These are phyloP conservation scores for Thumatha senex DNA, from an alignment of 2,888 invertebrate species.

Conservation along the genomic window DNA sequence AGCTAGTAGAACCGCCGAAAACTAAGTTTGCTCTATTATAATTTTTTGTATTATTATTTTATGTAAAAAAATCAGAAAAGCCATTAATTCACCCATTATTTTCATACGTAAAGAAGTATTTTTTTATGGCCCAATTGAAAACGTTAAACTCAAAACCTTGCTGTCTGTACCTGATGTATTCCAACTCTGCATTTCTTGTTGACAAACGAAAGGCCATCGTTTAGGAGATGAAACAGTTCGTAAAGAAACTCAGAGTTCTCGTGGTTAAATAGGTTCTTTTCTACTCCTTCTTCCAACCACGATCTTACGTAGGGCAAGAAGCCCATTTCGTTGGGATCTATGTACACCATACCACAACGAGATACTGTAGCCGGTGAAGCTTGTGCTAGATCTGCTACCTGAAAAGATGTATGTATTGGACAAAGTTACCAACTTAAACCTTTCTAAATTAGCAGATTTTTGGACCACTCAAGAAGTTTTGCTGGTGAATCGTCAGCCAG, in stretches of 20 bases:
- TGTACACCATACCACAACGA: conserved; percentile 94
- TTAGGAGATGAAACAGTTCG: conserved; percentile 87
- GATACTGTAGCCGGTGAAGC: conserved; percentile 96
- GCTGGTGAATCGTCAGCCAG: too few species aligned
- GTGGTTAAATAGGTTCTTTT: conserved; percentile 71
- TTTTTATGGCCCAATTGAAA: too few species aligned
- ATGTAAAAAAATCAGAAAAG: too few species aligned
- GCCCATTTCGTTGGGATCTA: conserved; percentile 92
- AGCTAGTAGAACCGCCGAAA: too few species aligned
- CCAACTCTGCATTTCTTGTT: conserved; percentile 87
- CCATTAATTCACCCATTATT: too few species aligned
- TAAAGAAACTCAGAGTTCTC: conserved; percentile 86
- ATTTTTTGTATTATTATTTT: too few species aligned
- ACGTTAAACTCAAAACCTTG: background rate
- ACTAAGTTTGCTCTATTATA: too few species aligned
- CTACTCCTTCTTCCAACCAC: conserved; percentile 86
- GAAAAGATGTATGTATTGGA: too few species aligned
- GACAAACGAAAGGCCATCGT: conserved; percentile 86
- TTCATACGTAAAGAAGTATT: too few species aligned
- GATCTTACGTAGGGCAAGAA: conserved; percentile 92
- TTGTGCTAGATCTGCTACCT: conserved; percentile 91
- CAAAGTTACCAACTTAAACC: too few species aligned
- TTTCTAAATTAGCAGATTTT: too few species aligned
- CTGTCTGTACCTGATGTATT: conserved; percentile 87
- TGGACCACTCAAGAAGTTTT: too few species aligned